These are phyloP conservation scores for Drosophila kurseongensis DNA, from an alignment of 1,140 invertebrate species.

Conservation along the genomic window DNA sequence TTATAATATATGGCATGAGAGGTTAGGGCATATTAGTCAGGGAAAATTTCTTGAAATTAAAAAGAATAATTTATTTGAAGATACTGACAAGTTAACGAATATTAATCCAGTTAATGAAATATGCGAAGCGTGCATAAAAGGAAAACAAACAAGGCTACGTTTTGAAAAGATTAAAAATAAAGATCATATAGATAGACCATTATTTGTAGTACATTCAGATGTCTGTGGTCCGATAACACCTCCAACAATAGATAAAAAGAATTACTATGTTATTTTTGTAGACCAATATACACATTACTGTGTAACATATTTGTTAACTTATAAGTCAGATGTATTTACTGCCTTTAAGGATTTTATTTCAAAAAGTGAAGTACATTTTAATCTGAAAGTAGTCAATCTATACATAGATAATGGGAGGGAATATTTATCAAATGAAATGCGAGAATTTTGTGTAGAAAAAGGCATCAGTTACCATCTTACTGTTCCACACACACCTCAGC, in stretches of 20 bases:
- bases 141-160: conserved; percentile 9
- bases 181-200: not conserved
- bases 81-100: too few species aligned
- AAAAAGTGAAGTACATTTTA: not conserved
- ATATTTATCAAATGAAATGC: too few species aligned
- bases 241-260: conserved; percentile 1
- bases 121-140: too few species aligned
- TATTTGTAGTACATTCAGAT: not conserved
- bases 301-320: not conserved
- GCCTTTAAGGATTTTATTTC: not conserved
- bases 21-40: too few species aligned
- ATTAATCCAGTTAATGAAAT: too few species aligned
- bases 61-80: too few species aligned
- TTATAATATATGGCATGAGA: too few species aligned
- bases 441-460: too few species aligned
- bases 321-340: not conserved
- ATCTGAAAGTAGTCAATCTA: conserved; percentile 1
- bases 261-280: not conserved
- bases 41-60: too few species aligned
- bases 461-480: too few species aligned
- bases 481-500: too few species aligned
- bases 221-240: not conserved
- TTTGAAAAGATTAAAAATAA: not conserved
- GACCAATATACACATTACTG: not conserved
- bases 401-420: not conserved